phyloP scores from a whole-genome alignment of 1,140 invertebrate genomes.

The Drosophila mauritiana region DNA sequence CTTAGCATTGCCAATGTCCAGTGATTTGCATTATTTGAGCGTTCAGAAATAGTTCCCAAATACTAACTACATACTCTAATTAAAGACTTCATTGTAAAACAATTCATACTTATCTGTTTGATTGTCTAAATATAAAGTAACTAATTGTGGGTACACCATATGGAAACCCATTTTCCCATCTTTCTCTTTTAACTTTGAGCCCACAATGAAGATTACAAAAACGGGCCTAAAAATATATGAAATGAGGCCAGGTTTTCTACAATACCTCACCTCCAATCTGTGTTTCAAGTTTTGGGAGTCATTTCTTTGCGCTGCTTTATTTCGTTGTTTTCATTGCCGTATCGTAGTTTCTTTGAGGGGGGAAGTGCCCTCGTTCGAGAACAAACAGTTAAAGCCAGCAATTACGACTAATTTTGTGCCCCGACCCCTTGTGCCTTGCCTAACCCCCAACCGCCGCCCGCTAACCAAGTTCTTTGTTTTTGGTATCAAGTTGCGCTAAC shows the following conservation, averaged over 20 bases:
- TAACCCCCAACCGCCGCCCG: conserved; percentile 9
- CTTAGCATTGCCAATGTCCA: conserved; percentile 33
- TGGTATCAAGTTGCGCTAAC: conserved; percentile 47
- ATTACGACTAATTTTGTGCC: conserved; percentile 55
- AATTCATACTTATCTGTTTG: no score
- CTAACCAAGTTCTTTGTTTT: conserved; percentile 21
- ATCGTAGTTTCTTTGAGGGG: conserved; percentile 34
- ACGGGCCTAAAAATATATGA: not conserved
- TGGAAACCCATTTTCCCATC: not conserved
- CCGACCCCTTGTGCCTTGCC: conserved; percentile 25
- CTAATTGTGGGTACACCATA: no score
- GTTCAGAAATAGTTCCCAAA: conserved; percentile 32
- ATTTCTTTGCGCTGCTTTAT: conserved; percentile 36
- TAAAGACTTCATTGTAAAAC: no score
- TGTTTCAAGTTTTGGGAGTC: conserved; percentile 36
- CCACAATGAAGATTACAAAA: not conserved
- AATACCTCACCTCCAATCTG: conserved; percentile 5
- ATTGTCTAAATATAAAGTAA: no score
- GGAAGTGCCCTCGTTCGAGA: conserved; percentile 24
- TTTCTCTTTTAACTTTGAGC: not conserved
- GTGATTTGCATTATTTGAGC: conserved; percentile 19
- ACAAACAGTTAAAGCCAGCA: conserved; percentile 43
- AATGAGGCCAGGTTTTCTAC: not conserved
- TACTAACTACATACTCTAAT: not conserved
- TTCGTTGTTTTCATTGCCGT: conserved; percentile 41